These are phyloP conservation scores for Boleophthalmus pectinirostris DNA, from an alignment of 2,113 vertebrate genomes.

Conservation along the genomic window DNA sequence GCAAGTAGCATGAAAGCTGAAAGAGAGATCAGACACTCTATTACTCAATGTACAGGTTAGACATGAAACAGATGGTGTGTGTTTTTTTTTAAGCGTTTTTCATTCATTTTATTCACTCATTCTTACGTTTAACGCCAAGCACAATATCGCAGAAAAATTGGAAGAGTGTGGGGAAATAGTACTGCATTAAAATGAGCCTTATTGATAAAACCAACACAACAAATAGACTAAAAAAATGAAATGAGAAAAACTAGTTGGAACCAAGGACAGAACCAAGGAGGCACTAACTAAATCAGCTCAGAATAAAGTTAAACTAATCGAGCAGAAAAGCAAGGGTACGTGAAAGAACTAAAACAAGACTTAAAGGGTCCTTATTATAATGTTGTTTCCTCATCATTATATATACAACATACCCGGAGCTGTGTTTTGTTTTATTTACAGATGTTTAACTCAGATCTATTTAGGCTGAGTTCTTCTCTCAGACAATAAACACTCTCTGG, in stretches of 20 bases:
- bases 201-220: background rate
- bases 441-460: too few species aligned
- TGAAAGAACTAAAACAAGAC: too few species aligned
- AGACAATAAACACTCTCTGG: too few species aligned
- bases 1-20: constrained; percentile 20
- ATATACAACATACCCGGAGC: too few species aligned
- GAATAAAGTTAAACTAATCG: background rate
- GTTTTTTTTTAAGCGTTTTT: background rate
- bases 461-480: too few species aligned
- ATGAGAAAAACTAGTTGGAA: background rate
- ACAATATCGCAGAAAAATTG: background rate
- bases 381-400: too few species aligned
- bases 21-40: constrained; percentile 11
- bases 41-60: background rate
- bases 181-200: background rate
- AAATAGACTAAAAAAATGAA: background rate
- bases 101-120: background rate
- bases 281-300: background rate
- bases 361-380: too few species aligned
- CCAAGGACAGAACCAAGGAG: background rate
- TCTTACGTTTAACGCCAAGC: background rate
- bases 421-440: too few species aligned
- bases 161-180: background rate
- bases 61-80: background rate
- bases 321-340: background rate